These are phyloP conservation scores for Carollia perspicillata DNA, from an alignment of 2,113 vertebrate species.

Conservation along the genomic window DNA sequence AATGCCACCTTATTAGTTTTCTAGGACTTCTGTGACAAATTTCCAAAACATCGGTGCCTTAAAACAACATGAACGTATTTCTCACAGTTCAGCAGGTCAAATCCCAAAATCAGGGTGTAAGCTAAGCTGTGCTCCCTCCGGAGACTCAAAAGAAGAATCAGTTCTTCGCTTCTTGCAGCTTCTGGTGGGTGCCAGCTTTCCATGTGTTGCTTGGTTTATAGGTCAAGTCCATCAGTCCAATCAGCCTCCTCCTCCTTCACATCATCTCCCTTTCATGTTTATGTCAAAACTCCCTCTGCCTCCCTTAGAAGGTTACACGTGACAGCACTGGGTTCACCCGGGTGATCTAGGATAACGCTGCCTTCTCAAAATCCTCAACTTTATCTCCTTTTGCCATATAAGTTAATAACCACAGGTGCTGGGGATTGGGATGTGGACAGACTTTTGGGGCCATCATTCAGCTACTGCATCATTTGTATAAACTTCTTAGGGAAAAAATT, in stretches of 20 bases:
- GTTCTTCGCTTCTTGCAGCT: neutral
- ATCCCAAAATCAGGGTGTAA: no score
- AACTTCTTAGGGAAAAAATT: neutral
- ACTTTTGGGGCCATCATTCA: neutral
- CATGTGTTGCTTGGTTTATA: neutral
- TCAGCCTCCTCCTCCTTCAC: neutral
- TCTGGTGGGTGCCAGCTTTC: neutral
- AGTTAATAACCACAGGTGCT: neutral
- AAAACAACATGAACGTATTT: no score
- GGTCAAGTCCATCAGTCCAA: no score
- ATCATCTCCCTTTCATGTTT: neutral
- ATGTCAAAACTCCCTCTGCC: neutral
- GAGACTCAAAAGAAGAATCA: neutral
- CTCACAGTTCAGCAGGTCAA: no score
- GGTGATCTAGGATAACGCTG: neutral
- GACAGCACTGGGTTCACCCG: no score
- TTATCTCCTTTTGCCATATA: neutral
- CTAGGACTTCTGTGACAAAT: no score
- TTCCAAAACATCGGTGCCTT: no score
- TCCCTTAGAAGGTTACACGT: neutral
- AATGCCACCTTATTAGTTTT: neutral
- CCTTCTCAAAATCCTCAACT: neutral
- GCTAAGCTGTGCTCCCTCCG: neutral
- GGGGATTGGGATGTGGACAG: neutral
- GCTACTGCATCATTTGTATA: neutral